Conservation (phyloP, 1,140 invertebrate genomes). For the Harpegnathos saltator region DNA sequence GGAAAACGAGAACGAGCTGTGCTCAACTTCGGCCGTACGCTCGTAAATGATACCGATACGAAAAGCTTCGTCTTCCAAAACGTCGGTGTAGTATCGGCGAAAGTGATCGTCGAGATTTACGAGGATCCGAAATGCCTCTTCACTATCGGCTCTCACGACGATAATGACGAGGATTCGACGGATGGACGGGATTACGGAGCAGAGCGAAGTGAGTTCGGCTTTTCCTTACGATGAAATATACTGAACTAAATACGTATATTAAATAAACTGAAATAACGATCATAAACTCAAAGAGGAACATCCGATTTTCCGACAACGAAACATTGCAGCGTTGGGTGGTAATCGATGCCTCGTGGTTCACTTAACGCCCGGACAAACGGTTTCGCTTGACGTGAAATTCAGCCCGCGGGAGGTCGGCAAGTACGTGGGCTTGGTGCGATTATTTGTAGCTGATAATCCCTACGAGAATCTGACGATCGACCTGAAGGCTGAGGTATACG, state of each 20-base stretch:
- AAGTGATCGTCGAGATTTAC: conserved; percentile 71
- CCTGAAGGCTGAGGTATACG: conserved; percentile 73
- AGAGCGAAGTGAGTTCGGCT: not conserved
- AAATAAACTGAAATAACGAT: too few relatives aligned
- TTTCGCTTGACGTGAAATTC: conserved; percentile 66
- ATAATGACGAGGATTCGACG: not conserved
- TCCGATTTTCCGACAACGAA: not conserved
- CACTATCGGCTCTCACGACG: conserved; percentile 22
- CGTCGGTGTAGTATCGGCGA: conserved; percentile 72
- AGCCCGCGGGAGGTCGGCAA: conserved; percentile 56
- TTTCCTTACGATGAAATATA: not conserved
- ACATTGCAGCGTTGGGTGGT: conserved; percentile 42
- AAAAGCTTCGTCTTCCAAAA: conserved; percentile 73
- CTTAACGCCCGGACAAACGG: conserved; percentile 54
- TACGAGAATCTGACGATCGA: conserved; percentile 74
- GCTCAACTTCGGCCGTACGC: conserved; percentile 72
- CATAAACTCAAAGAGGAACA: not conserved
- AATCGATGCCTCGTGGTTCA: conserved; percentile 47
- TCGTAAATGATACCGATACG: conserved; percentile 62
- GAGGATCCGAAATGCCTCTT: conserved; percentile 64
- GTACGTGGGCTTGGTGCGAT: conserved; percentile 56
- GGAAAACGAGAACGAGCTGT: conserved; percentile 36
- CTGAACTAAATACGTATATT: too few relatives aligned
- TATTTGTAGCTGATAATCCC: conserved; percentile 77
- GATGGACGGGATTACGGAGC: not conserved